These are phyloP conservation scores for Lypha dubia DNA, from an alignment of 2,888 invertebrate genomes.

Conservation along the genomic window DNA sequence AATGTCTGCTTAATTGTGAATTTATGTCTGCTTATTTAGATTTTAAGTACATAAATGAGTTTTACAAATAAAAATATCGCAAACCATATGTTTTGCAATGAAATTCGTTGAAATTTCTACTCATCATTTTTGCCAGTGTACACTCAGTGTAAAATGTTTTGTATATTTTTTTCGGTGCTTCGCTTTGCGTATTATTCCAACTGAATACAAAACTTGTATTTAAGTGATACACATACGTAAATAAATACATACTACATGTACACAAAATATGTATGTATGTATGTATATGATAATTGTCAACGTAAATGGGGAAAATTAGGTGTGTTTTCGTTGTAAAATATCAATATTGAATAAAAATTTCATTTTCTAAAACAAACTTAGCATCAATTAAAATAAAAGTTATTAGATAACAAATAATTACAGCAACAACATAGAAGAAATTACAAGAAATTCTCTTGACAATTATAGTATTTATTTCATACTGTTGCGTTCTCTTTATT, in stretches of 20 bases:
- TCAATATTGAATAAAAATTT: conserved; percentile 37
- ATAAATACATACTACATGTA: too few species aligned
- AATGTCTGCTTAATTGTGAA: too few species aligned
- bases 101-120: neutral
- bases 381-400: conserved; percentile 29
- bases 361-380: neutral
- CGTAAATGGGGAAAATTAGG: neutral
- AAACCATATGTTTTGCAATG: neutral
- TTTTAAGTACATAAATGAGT: too few species aligned
- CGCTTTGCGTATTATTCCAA: neutral
- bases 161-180: neutral
- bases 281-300: conserved; percentile 30
- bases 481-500: neutral
- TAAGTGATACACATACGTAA: too few species aligned
- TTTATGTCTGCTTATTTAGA: too few species aligned
- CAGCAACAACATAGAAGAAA: neutral
- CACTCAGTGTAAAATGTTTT: neutral
- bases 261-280: too few species aligned
- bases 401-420: neutral
- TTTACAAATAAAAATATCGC: too few species aligned
- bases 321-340: conserved; percentile 15
- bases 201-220: neutral
- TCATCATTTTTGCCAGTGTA: conserved; percentile 2
- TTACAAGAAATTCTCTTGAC: neutral
- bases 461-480: neutral